Base-by-base conservation (phyloP, 2,888 invertebrate genomes). In the Pachycephus smyrnensis region DNA sequence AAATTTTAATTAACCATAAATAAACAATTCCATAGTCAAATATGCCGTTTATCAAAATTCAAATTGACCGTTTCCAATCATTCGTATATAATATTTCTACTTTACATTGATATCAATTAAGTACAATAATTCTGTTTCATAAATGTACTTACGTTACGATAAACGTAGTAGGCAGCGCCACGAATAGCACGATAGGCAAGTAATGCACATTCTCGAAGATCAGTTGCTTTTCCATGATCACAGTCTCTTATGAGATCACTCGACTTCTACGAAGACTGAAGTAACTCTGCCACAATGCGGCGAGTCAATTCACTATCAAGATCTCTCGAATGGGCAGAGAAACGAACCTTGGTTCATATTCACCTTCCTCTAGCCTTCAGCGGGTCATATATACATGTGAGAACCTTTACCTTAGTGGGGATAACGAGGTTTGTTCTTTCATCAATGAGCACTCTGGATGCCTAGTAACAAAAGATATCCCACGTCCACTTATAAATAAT, bases 131-230 rank as follows among this genome's bases (percentile, higher is more conserved):
- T 40, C 15, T 40, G 0, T 40, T 40, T 6, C 0, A 35, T 23
- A 35, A 15, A 75, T 37, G 35, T 12, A 85, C 89, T 89, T 77
- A 89, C 89, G 89, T 89, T 73, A 84, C 35, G 30, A 89, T 80
- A 37, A 88, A 85, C 9, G 87, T 86, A 0, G 86, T 76, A 1
- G 89, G 90, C 74, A 89, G 75, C 12, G 86, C 83, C 35, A 88
- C 75, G 81, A 87, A 89, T 11, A 89, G 78, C 15, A 85, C 36
- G 75, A 89, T 89, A 9, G 89, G 89, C 75, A 89, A 73, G 73
- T 87, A 89, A 75, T 89, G 89, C 23, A 89, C 82, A 79, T 88
- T 88, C 68, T 77, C 80, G 32, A 88, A 75, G 31, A 80, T 82
- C 35, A 86, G 86, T 15, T 84, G 80, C 75, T 86, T 85, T 36